These are phyloP conservation scores for Dynastes maya DNA, from an alignment of 2,888 invertebrate species.

Conservation along the genomic window DNA sequence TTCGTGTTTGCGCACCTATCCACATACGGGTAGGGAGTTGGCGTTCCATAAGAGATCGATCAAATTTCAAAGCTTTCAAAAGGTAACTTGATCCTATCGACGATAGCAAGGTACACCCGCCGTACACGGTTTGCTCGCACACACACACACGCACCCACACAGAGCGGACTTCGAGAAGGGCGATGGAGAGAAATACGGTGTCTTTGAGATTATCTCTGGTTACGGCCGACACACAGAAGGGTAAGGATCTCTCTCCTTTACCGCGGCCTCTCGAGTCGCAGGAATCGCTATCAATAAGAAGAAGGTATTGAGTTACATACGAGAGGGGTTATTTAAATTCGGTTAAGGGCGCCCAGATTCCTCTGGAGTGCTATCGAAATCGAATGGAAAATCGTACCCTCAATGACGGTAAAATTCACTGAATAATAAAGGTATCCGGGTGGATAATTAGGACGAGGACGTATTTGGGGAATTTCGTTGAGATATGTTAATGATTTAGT, in stretches of 20 bases:
- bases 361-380: constrained; percentile 42
- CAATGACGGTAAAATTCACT: constrained; percentile 1
- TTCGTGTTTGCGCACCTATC: background rate
- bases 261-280: constrained; percentile 12
- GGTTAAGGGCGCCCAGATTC: constrained; percentile 37
- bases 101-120: constrained; percentile 10
- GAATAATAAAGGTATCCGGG: background rate
- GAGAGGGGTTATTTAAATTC: constrained; percentile 42
- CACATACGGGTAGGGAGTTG: background rate
- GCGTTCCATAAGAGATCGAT: constrained; percentile 27
- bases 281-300: constrained; percentile 5
- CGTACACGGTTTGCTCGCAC: background rate
- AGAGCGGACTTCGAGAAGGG: background rate
- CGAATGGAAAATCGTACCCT: constrained; percentile 23
- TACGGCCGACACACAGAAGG: constrained; percentile 6
- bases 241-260: constrained; percentile 19
- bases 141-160: background rate
- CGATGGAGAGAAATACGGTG: constrained; percentile 2
- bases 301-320: constrained; percentile 14
- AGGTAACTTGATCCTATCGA: constrained; percentile 24
- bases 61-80: constrained; percentile 44
- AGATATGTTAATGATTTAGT: background rate
- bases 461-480: constrained; percentile 2
- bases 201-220: constrained; percentile 31
- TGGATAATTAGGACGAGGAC: background rate